Conservation (phyloP, 2,113 vertebrate species). For the Columba livia region DNA sequence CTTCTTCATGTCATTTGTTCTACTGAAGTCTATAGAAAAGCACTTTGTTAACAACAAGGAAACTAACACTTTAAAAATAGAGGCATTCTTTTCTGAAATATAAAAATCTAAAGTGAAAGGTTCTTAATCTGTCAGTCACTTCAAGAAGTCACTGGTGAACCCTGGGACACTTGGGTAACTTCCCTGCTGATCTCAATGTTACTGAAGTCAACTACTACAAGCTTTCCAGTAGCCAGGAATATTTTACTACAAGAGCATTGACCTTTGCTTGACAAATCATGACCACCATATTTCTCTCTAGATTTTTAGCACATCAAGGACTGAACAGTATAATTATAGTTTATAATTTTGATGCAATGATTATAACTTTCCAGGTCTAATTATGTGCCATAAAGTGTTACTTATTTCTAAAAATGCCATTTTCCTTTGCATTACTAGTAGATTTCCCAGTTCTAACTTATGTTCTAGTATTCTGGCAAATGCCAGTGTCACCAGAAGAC, state of each 20-base stretch:
- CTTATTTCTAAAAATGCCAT: not conserved
- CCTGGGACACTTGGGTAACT: not conserved
- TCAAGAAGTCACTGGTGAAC: not conserved
- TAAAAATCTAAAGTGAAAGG: not conserved
- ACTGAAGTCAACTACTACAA: not conserved
- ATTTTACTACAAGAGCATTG: not conserved
- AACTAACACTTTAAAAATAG: not conserved
- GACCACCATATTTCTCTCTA: not conserved
- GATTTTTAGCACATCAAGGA: not conserved
- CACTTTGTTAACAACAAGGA: not conserved
- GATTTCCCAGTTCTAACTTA: not conserved
- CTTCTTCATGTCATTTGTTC: not conserved
- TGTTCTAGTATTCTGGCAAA: not conserved
- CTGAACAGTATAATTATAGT: not conserved
- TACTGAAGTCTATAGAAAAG: not conserved
- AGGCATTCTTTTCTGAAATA: not conserved
- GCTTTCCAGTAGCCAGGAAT: not conserved
- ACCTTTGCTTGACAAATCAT: not conserved
- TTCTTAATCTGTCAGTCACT: not conserved
- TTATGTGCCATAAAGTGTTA: not conserved
- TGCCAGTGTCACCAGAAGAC: not conserved
- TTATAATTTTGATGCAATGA: not conserved
- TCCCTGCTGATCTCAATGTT: not conserved
- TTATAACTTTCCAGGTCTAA: not conserved
- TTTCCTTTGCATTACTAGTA: not conserved